These are phyloP conservation scores for Pitangus sulphuratus DNA, from an alignment of 2,797 vertebrate species.

Conservation along the genomic window DNA sequence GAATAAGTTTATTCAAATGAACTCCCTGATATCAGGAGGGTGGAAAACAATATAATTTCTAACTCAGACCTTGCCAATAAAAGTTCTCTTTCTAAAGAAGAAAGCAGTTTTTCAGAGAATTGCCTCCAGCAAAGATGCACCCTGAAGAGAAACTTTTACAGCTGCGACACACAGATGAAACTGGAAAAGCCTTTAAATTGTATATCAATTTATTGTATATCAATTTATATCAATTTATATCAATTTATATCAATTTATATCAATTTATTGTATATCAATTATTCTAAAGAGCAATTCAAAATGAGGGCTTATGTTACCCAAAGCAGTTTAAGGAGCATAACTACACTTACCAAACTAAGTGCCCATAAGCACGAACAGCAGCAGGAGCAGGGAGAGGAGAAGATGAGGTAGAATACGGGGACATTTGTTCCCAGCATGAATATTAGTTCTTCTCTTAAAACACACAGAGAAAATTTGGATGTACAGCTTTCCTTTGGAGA, in stretches of 20 bases:
- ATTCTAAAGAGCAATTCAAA: not conserved
- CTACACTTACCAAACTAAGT: not conserved
- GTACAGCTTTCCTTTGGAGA: not conserved
- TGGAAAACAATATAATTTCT: not conserved
- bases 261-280: no score
- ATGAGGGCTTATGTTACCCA: not conserved
- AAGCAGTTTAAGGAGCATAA: not conserved
- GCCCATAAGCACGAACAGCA: not conserved
- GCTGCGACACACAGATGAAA: not conserved
- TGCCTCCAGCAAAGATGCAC: not conserved
- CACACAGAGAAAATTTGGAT: not conserved
- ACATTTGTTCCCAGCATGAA: not conserved
- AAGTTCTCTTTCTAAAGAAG: not conserved
- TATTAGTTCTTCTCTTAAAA: not conserved
- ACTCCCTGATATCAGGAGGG: not conserved
- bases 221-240: no score
- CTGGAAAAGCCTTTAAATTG: not conserved
- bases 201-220: no score
- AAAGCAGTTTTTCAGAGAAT: not conserved
- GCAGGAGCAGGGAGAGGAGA: not conserved
- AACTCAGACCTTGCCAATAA: not conserved
- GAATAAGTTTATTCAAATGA: not conserved
- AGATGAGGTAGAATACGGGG: not conserved
- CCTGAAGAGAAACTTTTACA: not conserved
- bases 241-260: no score